phyloP scores from a whole-genome alignment of 2,888 invertebrate species.

The Amblyjoppa fuscipennis region DNA sequence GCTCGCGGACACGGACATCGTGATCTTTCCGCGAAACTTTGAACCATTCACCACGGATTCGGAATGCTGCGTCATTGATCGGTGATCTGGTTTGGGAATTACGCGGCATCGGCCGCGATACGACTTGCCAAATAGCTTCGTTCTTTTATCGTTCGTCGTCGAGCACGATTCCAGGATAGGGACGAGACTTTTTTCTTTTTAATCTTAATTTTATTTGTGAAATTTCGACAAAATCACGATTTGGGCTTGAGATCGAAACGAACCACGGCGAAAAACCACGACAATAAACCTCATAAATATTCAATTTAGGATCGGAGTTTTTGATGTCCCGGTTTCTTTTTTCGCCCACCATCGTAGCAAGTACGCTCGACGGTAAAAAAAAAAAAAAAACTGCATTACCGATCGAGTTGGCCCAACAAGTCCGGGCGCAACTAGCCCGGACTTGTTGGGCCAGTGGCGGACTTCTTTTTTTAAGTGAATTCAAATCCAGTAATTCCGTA shows the following conservation, averaged over 20 bases:
- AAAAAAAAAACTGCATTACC: slow-evolving; percentile 25
- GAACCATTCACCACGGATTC: slow-evolving; percentile 6
- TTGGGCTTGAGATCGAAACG: too few species aligned
- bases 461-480: not conserved
- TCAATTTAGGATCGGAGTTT: not conserved
- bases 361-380: not conserved
- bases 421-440: not conserved
- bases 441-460: too few species aligned
- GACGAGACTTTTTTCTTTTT: not conserved
- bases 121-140: not conserved
- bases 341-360: not conserved
- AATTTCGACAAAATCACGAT: too few species aligned
- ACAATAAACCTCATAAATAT: too few species aligned
- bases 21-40: slow-evolving; percentile 42
- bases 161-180: not conserved
- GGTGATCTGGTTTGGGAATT: not conserved
- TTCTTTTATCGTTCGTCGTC: not conserved
- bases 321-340: not conserved
- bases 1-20: not conserved
- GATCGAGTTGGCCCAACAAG: slow-evolving; percentile 2
- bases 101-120: not conserved
- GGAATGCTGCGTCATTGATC: not conserved
- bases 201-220: too few species aligned
- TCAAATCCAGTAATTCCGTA: too few species aligned
- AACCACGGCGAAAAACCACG: too few species aligned